Base-by-base conservation (phyloP, 1,140 invertebrate species). In the Neodiprion pinetum region DNA sequence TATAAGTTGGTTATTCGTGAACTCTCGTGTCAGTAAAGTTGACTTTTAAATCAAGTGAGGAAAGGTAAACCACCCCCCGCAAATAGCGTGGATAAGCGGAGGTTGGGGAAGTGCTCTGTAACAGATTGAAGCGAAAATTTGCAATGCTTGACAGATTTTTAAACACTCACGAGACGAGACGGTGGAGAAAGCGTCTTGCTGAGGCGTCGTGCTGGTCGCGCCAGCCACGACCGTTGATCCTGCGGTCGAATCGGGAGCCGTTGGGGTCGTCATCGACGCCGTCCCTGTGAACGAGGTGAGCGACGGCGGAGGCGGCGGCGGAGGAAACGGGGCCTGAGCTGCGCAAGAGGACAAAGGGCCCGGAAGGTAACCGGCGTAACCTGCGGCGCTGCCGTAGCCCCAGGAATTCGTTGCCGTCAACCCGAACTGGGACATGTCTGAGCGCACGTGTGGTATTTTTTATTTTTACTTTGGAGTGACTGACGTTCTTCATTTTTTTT, bases 361-460 rank as follows among this genome's bases (percentile, higher is more conserved):
- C 28, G 93, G 92, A 78, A 94, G 90, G 80, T 95, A 96, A 0
- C 94, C 93, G 0, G 94, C 94, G 83, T 95, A 95, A 4, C 93
- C 94, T 17, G 93, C 93, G 10, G 94, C 93, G n/a, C 94, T 92
- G 7, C 94, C 92, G 82, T 95, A 95, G 61, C 94, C 94, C 94
- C 94, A 96, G 4, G 93, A 93, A 83, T 95, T 95, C 75, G 93
- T 91, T 76, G 93, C 93, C 81, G 93, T 93, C 84, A 94, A 85
- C 65, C 94, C 93, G 82, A 95, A 94, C 86, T 95, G 93, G 69
- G 93, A 92, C 92, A 95, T 93, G 86, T 94, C 94, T 95, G 53
- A 12, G 53, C 11, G n/a, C 3, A 61, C 3, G 53, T 61, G 5
- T 3, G 53, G n/a, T 61, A 17, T 61, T 61, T 61, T 40, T 40